Conservation (phyloP, 2,113 vertebrate genomes). For the Vulpes ferrilata region DNA sequence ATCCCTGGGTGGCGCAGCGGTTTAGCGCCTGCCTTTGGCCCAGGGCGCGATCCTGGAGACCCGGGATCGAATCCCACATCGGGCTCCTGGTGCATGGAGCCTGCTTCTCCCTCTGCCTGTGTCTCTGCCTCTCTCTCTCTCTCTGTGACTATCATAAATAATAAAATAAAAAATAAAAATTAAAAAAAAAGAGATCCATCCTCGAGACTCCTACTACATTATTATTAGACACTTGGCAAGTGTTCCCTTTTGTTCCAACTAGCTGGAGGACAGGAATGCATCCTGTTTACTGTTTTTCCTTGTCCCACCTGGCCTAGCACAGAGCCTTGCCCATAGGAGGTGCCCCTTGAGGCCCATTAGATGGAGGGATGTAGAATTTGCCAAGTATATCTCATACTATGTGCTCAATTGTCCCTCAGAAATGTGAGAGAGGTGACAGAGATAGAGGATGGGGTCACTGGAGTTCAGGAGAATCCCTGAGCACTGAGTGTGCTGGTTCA, state of each 20-base stretch:
- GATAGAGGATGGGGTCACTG: not conserved
- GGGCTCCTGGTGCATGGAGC: no score
- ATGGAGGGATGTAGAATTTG: not conserved
- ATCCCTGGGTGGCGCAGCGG: no score
- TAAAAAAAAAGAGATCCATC: not conserved
- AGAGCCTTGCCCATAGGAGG: not conserved
- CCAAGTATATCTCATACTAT: not conserved
- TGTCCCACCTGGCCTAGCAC: not conserved
- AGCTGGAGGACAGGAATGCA: not conserved
- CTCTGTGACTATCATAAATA: no score
- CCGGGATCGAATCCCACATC: no score
- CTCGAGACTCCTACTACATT: not conserved
- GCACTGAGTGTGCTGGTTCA: not conserved
- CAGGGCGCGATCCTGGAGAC: no score
- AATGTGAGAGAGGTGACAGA: not conserved
- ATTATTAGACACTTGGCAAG: not conserved
- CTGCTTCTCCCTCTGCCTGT: no score
- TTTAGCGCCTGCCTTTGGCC: no score
- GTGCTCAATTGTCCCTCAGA: not conserved
- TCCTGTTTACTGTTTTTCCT: not conserved
- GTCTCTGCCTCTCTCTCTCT: no score
- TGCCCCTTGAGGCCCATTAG: not conserved
- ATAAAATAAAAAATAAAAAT: no score
- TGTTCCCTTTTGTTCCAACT: slow-evolving; percentile 15
- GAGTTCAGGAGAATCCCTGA: not conserved